These are phyloP conservation scores for Lepidurus arcticus DNA, from an alignment of 1,140 invertebrate species.

Conservation along the genomic window DNA sequence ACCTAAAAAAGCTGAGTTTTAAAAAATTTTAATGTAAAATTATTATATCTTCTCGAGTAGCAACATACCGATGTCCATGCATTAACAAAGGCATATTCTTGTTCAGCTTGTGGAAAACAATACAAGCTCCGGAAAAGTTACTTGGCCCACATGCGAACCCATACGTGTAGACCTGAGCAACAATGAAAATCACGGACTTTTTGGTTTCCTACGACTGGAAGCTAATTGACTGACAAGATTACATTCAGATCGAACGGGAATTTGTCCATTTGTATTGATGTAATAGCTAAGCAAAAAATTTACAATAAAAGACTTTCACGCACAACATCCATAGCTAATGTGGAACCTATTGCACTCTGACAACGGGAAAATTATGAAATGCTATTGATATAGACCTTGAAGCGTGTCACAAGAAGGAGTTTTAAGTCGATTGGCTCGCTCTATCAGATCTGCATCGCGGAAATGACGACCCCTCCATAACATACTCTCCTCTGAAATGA, in stretches of 20 bases:
- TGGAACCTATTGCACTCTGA: not conserved
- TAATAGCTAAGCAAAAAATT: not conserved
- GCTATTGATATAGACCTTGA: conserved; percentile 52
- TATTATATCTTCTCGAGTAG: not conserved
- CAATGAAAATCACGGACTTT: conserved; percentile 19
- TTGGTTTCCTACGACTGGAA: conserved; percentile 14
- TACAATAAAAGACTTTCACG: conserved; percentile 16
- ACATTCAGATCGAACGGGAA: conserved; percentile 25
- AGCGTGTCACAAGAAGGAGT: conserved; percentile 85
- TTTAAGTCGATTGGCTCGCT: conserved; percentile 72
- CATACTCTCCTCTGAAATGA: conserved; percentile 69
- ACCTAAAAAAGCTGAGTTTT: not conserved
- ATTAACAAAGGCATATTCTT: conserved; percentile 27
- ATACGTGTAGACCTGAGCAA: conserved; percentile 2
- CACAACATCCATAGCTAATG: not conserved
- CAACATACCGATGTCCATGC: conserved; percentile 32
- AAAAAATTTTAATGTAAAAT: not conserved
- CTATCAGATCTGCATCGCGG: conserved; percentile 65
- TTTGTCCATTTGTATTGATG: not conserved
- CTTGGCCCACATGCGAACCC: conserved; percentile 31
- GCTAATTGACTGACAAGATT: not conserved
- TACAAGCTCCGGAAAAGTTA: conserved; percentile 32
- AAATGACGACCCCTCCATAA: conserved; percentile 80
- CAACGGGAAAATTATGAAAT: not conserved
- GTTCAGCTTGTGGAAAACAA: conserved; percentile 32